These are phyloP conservation scores for Euthynnus affinis DNA, from an alignment of 2,797 vertebrate genomes.

Conservation along the genomic window DNA sequence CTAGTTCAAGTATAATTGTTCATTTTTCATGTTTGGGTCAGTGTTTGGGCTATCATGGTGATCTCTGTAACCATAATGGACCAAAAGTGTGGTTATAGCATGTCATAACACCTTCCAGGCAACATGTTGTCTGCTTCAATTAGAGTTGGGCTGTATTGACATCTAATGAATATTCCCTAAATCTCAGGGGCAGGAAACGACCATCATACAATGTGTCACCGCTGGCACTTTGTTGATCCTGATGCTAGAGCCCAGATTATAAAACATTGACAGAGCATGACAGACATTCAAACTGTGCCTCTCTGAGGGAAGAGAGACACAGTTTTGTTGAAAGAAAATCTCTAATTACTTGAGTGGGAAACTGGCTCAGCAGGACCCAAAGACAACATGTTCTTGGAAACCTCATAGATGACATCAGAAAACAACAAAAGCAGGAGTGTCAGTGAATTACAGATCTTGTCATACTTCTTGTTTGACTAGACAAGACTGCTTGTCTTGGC, in stretches of 20 bases:
- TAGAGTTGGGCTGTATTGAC: conserved; percentile 59
- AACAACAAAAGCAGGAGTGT: conserved; percentile 38
- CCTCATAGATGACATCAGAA: conserved; percentile 50
- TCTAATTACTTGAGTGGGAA: conserved; percentile 62
- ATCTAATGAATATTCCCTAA: conserved; percentile 59
- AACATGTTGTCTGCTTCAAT: conserved; percentile 66
- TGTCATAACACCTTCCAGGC: conserved; percentile 63
- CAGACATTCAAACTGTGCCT: conserved; percentile 55
- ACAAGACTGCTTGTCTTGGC: background rate
- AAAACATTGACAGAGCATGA: conserved; percentile 56
- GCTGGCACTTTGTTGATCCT: conserved; percentile 62
- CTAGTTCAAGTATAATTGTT: background rate
- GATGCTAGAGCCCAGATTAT: conserved; percentile 51
- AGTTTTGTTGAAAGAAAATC: conserved; percentile 48
- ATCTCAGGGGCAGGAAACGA: conserved; percentile 65
- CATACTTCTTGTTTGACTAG: conserved; percentile 11
- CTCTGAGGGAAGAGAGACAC: conserved; percentile 33
- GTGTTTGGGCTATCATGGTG: conserved; percentile 9
- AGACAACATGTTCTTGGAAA: conserved; percentile 50
- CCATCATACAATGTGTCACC: conserved; percentile 65
- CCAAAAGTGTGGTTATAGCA: conserved; percentile 39
- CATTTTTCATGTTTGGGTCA: background rate
- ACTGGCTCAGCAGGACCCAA: conserved; percentile 27
- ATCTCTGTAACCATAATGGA: conserved; percentile 28
- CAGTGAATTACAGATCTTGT: conserved; percentile 49